Conservation (phyloP, 2,888 invertebrate genomes). For the Myopa tessellatipennis region DNA sequence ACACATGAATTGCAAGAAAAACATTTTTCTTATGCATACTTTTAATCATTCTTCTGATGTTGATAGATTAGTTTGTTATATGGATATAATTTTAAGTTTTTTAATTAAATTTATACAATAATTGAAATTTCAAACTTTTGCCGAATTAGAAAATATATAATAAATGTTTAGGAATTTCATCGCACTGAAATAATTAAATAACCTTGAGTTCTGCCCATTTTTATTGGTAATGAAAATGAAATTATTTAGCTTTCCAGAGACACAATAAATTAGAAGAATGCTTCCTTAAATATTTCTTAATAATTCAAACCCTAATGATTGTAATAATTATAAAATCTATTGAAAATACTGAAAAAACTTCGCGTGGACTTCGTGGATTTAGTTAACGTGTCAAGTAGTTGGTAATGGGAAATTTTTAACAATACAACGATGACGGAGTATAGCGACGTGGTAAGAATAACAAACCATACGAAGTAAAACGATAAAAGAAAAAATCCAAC, state of each 20-base stretch:
- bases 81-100: too few species aligned
- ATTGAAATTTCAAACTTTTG: too few species aligned
- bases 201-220: conserved; percentile 17
- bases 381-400: conserved; percentile 28
- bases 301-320: neutral
- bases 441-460: conserved; percentile 4
- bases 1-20: too few species aligned
- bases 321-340: neutral
- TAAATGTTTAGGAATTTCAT: neutral
- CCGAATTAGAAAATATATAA: neutral
- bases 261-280: neutral
- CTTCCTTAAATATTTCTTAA: neutral
- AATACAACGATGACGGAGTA: neutral
- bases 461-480: neutral
- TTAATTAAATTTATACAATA: too few species aligned
- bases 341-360: neutral
- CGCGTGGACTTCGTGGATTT: neutral
- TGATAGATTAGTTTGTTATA: too few species aligned
- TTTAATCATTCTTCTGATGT: too few species aligned
- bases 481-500: neutral
- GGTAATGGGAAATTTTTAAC: conserved; percentile 12
- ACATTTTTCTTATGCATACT: too few species aligned
- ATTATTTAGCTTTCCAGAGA: neutral
- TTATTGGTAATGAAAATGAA: neutral
- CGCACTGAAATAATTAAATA: neutral